Base-by-base conservation (phyloP, 2,797 vertebrate genomes). In the Sylvilagus floridanus region DNA sequence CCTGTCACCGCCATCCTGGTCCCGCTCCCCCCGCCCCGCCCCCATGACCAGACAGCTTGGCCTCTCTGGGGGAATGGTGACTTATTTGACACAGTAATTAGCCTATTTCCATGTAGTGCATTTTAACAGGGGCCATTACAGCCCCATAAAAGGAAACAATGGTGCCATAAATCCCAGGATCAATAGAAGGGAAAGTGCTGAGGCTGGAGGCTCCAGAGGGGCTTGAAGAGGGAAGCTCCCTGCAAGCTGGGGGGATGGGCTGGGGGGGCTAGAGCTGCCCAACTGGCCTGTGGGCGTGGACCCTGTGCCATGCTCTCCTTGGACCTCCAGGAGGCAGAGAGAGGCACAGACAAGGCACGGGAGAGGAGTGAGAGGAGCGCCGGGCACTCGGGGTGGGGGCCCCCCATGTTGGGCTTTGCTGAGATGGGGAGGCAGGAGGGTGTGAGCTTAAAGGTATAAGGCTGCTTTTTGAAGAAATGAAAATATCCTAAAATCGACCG, bases 21-120 rank as follows among this genome's bases (percentile, higher is more conserved):
- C 2, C 30, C 37, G 17, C 42, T 35, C 14, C 17, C 14, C 35
- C 78, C 8, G 9, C 17, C 52, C 54, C 54, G 5, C 54, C 54
- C 54, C 14, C 54, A 57, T 47, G 42, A 47, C 42, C 42, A 47
- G 42, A 47, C 42, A 7, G 42, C 42, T 47, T 2, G 73, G 76
- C 81, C 84, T 66, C 73, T 32, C 82, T 68, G 66, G 42, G 54
- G 77, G 81, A 79, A 66, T 17, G 69, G 91, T 93, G 97, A 97
- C 95, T 97, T 95, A 96, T 94, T 94, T 73, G 97, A 97, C 96
- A 97, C 75, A 52, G n/a, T 96, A 97, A 97, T 97, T 97, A 97
- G 92, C 75, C 91, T 90, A 94, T 96, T 97, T 97, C 94, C 94
- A 89, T 95, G 93, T 97, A 96, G 93, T 95, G 96, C 71, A 16